Conservation (phyloP, 1,140 invertebrate genomes). For the Apis florea region DNA sequence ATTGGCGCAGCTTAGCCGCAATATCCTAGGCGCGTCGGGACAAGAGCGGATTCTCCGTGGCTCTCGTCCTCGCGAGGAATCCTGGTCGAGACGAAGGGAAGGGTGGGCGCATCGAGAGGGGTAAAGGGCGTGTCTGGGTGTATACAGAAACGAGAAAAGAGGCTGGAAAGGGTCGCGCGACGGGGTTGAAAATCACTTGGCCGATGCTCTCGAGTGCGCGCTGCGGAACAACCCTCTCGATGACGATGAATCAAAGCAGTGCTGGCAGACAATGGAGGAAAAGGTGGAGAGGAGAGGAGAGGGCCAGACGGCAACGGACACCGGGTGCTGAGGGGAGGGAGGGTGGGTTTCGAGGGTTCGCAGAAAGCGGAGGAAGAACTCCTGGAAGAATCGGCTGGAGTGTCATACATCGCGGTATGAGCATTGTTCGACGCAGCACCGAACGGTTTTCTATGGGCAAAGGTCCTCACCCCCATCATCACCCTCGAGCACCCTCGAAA, state of each 20-base stretch:
- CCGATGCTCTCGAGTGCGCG: slow-evolving; percentile 66
- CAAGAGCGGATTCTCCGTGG: neutral
- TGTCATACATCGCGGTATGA: slow-evolving; percentile 48
- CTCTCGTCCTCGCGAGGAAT: neutral
- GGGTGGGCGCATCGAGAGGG: neutral
- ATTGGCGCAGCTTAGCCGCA: neutral
- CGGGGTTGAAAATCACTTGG: slow-evolving; percentile 71
- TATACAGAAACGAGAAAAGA: slow-evolving; percentile 54
- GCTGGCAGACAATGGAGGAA: slow-evolving; percentile 61
- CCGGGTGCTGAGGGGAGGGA: too few relatives aligned
- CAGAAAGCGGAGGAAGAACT: slow-evolving; percentile 30
- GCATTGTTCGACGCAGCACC: slow-evolving; percentile 49
- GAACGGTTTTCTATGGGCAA: slow-evolving; percentile 42
- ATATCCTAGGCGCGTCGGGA: neutral
- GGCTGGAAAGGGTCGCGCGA: slow-evolving; percentile 48
- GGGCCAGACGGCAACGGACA: slow-evolving; percentile 25
- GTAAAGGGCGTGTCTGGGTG: slow-evolving; percentile 24
- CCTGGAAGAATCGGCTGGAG: slow-evolving; percentile 48
- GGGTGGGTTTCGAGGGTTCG: slow-evolving; percentile 33
- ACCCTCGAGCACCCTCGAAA: slow-evolving; percentile 30
- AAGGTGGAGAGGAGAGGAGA: neutral
- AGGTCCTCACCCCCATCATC: slow-evolving; percentile 11
- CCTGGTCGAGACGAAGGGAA: neutral
- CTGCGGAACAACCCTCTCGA: slow-evolving; percentile 66
- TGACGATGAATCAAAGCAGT: slow-evolving; percentile 74